A percentile compares a stretch with the other conserved stretches of the same genome.
Conservation (phyloP, 1,140 invertebrate species). For the Ips typographus region DNA sequence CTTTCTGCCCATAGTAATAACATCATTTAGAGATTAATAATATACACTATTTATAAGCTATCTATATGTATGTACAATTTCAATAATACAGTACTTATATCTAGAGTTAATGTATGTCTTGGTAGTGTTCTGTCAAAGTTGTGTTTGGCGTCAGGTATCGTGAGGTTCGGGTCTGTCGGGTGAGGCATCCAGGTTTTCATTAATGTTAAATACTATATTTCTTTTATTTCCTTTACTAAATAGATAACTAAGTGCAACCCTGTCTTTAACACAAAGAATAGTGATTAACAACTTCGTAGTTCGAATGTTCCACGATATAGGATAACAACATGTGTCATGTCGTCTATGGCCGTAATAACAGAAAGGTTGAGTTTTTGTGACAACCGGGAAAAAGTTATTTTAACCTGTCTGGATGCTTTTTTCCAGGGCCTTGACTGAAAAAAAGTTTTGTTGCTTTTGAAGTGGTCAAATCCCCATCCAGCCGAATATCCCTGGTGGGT, state of each 20-base stretch:
- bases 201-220: too few relatives aligned
- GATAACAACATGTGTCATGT: conserved; percentile 51
- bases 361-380: conserved; percentile 33
- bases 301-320: conserved; percentile 48
- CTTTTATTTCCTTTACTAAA: too few relatives aligned
- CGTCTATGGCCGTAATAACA: conserved; percentile 39
- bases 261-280: conserved; percentile 30
- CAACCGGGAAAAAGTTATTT: conserved; percentile 34
- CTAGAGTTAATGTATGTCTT: too few relatives aligned
- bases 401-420: conserved; percentile 36
- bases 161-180: too few relatives aligned
- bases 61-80: too few relatives aligned
- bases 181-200: too few relatives aligned
- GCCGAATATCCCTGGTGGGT: conserved; percentile 7
- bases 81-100: too few relatives aligned
- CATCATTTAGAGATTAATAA: too few relatives aligned
- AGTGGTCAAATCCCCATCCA: conserved; percentile 5
- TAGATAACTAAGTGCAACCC: neutral
- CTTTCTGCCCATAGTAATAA: too few relatives aligned
- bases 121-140: too few relatives aligned
- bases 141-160: too few relatives aligned
- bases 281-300: conserved; percentile 50
- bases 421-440: neutral
- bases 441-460: neutral
- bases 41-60: too few relatives aligned